Evolutionary conservation across 2,113 vertebrate species (phyloP), one percentile per base, ranked within the genome.

Genomic region (Entelurus aequoreus): DNA sequence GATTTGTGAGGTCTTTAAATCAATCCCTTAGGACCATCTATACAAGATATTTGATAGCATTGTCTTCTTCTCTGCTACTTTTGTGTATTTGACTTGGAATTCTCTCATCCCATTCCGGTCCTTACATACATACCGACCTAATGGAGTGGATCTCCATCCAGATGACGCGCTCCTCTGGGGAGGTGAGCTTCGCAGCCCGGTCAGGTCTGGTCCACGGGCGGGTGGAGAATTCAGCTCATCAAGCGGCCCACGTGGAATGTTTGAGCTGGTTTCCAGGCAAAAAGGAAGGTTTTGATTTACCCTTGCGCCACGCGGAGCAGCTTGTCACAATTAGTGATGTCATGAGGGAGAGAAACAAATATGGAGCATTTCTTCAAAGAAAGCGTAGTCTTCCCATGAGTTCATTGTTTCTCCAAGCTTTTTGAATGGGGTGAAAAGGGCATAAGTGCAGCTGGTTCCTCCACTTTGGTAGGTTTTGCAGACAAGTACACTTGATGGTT

Each of bases 241-340:
- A 15, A 48, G 51, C 49, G 63, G 82, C 71, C 54, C 4, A 69
- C 54, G 68, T 72, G 72, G 84, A 87, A 67, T 84, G 83, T 87
- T 90, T 88, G 62, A 67, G 65, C 52, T 48, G 28, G 86, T 90
- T 86, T 84, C 87, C 71, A 74, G 65, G 83, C 79, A 70, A 81
- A 78, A 57, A 78, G 81, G 84, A 84, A 84, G 83, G 80, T 88
- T 89, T 86, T 86, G 85, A 90, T 90, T 88, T 86, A 73, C 46
- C 66, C 52, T 74, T 71, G 80, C 69, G 65, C 80, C 76, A 74
- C 68, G 60, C 6, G 14, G 48, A 82, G 76, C 87, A 88, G 81
- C 87, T 90, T 90, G 88, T 89, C 80, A 69, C 86, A 86, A 90
- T 89, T 88, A 89, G 81, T 82, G 87, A 87, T 82, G 86, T 89